Base-by-base conservation (phyloP, 2,888 invertebrate genomes). In the Luffia ferchaultella region DNA sequence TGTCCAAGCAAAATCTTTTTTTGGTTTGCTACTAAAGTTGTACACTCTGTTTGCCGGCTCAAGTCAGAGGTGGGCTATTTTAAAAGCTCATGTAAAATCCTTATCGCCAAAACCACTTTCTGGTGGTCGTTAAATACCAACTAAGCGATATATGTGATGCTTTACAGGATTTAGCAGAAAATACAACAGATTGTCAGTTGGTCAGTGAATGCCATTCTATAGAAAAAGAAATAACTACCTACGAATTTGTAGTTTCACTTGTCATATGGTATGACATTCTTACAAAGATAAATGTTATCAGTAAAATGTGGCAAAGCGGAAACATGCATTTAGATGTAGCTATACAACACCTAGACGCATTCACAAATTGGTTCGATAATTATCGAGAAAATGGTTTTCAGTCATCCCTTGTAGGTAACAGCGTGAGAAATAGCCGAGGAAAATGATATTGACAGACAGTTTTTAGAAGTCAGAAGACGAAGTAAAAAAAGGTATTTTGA, bases 71-170 rank as follows among this genome's bases (percentile, higher is more conserved):
- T 54, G 52, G 52, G 49, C 54, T 54, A 52, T 54, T 52, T 54
- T 54, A 54, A 54, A 54, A 50, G 50, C 52, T 51, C 52, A 50
- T 53, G 51, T 53, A 52, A 54, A 53, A 52, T 55, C 53, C 17
- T 53, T 54, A 53, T 52, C 53, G 52, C 51, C 55, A 46, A 54
- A 57, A 30, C 3, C 30, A 50, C 55, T 57, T 56, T 55, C 54
- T 52, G 54, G 12, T 7, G 30, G 30, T 12, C 3, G 30, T 30
- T 17, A 43, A 16, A 43, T 16, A 16, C 17, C 12, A 30, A 30
- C 12, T 30, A 30, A 30, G 30, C 30, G 30, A 30, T 30, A 30
- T 30, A 30, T 30, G 30, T 30, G 30, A 30, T 30, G 3, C 30
- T 48, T 30, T 20, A 40, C 19, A 50, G 44, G 45, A 19, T 20